Conservation (phyloP, 2,888 invertebrate species). For the Eubasilissa splendida region DNA sequence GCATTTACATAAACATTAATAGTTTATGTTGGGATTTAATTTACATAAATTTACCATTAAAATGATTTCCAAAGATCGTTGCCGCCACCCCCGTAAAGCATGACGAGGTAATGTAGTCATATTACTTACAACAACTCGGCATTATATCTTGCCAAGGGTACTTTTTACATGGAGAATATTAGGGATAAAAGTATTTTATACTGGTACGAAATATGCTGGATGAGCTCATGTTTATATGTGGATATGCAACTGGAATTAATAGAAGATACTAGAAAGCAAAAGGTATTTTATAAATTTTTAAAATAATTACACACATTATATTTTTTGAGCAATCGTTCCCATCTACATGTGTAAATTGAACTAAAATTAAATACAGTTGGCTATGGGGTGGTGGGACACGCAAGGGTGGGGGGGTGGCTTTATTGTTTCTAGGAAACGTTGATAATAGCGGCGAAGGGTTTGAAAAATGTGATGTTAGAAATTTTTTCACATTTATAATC, state of each 20-base stretch:
- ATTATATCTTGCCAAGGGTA: constrained; percentile 43
- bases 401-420: too few relatives aligned
- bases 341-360: too few relatives aligned
- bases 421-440: too few relatives aligned
- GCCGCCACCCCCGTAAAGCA: constrained; percentile 5
- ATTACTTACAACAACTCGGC: constrained; percentile 52
- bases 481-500: too few relatives aligned
- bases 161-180: constrained; percentile 45
- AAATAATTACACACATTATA: not conserved
- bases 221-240: not conserved
- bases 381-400: too few relatives aligned
- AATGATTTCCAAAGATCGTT: not conserved
- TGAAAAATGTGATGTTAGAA: too few relatives aligned
- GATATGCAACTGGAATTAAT: not conserved
- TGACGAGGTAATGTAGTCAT: constrained; percentile 49
- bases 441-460: too few relatives aligned
- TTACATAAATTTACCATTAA: too few relatives aligned
- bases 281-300: not conserved
- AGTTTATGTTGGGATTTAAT: too few relatives aligned
- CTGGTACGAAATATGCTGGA: not conserved
- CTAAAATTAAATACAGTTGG: too few relatives aligned
- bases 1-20: too few relatives aligned
- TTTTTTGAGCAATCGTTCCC: too few relatives aligned
- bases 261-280: not conserved
- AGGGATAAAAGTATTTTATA: constrained; percentile 27